These are phyloP conservation scores for Oreonectes daqikongensis DNA, from an alignment of 2,797 vertebrate species.

Conservation along the genomic window DNA sequence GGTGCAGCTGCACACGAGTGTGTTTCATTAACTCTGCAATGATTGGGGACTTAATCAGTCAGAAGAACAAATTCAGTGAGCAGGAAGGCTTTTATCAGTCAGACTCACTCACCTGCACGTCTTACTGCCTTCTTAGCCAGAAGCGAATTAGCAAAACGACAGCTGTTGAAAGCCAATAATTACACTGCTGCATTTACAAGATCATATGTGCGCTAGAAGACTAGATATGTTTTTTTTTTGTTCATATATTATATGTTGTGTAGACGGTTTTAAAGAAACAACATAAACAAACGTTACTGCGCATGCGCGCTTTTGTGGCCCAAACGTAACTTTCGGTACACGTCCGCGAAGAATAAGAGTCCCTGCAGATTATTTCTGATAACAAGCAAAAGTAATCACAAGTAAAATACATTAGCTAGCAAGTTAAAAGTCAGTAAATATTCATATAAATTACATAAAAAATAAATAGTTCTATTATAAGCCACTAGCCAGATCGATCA, in stretches of 20 bases:
- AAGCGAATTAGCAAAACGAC: conserved; percentile 37
- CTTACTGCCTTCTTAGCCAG: conserved; percentile 59
- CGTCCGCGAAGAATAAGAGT: too few relatives aligned
- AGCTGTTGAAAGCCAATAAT: conserved; percentile 36
- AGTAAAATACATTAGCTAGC: too few relatives aligned
- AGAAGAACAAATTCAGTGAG: conserved; percentile 77
- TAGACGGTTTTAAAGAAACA: too few relatives aligned
- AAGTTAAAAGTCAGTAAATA: too few relatives aligned
- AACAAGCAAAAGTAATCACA: too few relatives aligned
- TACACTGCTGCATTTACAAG: conserved; percentile 66
- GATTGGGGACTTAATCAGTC: conserved; percentile 75
- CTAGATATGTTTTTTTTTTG: background rate
- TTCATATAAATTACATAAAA: too few relatives aligned
- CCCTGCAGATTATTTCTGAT: too few relatives aligned
- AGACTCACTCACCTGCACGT: conserved; percentile 80
- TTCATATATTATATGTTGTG: background rate
- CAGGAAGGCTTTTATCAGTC: conserved; percentile 81
- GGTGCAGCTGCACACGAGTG: conserved; percentile 40
- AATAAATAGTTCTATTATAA: too few relatives aligned
- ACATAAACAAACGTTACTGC: too few relatives aligned
- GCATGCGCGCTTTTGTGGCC: too few relatives aligned
- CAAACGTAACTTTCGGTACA: too few relatives aligned
- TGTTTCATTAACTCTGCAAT: conserved; percentile 65
- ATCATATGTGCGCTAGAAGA: conserved; percentile 53
- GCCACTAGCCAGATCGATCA: too few relatives aligned